Base-by-base conservation (phyloP, 2,888 invertebrate species). In the Caenorhabditis doughertyi region DNA sequence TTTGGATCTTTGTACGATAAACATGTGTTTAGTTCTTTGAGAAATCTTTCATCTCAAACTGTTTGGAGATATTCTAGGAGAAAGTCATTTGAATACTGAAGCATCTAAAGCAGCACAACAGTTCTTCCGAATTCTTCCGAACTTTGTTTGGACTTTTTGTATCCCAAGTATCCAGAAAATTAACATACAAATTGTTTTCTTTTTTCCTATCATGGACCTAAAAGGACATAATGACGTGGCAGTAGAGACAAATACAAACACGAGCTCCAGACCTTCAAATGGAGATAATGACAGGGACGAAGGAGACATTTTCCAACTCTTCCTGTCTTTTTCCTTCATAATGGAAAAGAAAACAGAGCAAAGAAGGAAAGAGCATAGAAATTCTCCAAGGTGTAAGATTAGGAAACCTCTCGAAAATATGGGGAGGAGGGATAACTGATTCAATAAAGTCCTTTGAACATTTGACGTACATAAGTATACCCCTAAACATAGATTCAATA, bases 201-300 rank as follows among this genome's bases (percentile, higher is more conserved):
- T 25, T 25, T 18, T n/a, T n/a, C 27, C 7, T 18, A 53, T 25
- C 11, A 2, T 49, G 5, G 60, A 27, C 21, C 62, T 44, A 44
- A 44, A 44, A 62, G 62, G 42, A 18, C 62, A 60, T 60, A 27
- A 25, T 62, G 62, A 62, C 44, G 44, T 44, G 62, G 62, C 7
- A n/a, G n/a, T n/a, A n/a, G n/a, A n/a, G n/a, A n/a, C n/a, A n/a
- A n/a, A n/a, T 39, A 9, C 39, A 39, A 39, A 13, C 39, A 13
- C 9, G 39, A 44, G 42, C 21, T 49, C 32, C 32, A 47, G 47
- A 64, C 49, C 32, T 49, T 49, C 21, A 64, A 32, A 27, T 42
- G 27, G 25, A 60, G 60, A 42, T 60, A 42, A 60, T 60, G 60
- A 27, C 44, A 58, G 58, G 39, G 39, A n/a, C 13, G 27, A 23